Evolutionary conservation across 2,888 invertebrate genomes (phyloP), one percentile per base, ranked within the genome.

Genomic region (Heliconius aoede): DNA sequence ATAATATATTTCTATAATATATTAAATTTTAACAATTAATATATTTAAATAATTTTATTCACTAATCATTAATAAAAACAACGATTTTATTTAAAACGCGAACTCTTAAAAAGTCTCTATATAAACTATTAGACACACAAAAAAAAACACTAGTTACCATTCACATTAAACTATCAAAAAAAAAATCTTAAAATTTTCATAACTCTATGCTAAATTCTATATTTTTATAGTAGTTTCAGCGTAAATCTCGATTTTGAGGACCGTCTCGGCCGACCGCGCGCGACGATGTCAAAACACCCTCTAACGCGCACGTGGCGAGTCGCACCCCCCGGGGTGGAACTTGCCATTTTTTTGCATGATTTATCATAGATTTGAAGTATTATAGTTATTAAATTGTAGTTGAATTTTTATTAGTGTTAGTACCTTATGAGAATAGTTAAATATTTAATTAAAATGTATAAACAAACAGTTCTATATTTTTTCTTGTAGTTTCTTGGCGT

Each of bases 261-360:
- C 76, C 79, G 80, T 77, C 79, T 84, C 86, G 86, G 85, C 85
- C 86, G 86, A 88, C 90, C 91, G 91, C 90, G 87, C 91, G 88
- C 84, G 85, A 83, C 87, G 90, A 86, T 89, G 89, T 89, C 91
- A 88, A 86, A 88, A 89, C 89, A 90, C 91, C 86, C 87, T 90
- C 90, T 91, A 90, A 85, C 84, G 89, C 75, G 36, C 93, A 93
- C 93, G 92, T 92, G 92, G 88, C 89, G 82, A 81, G 81, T 80
- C 87, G 88, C 84, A 83, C 79, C 82, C 82, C 82, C 80, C 28
- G 75, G 78, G 83, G 82, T 71, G 84, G 84, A 83, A 72, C 36
- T 60, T 36, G 72, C 64, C 30, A 72, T 72, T 58, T 60, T 73
- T 73, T 64, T 72, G 36, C 26, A 61, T 40, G 21, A 60, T 61